A percentile compares a stretch with the other conserved stretches of the same genome.
phyloP scores from a whole-genome alignment of 1,140 invertebrate genomes.

The Neodiprion virginianus region DNA sequence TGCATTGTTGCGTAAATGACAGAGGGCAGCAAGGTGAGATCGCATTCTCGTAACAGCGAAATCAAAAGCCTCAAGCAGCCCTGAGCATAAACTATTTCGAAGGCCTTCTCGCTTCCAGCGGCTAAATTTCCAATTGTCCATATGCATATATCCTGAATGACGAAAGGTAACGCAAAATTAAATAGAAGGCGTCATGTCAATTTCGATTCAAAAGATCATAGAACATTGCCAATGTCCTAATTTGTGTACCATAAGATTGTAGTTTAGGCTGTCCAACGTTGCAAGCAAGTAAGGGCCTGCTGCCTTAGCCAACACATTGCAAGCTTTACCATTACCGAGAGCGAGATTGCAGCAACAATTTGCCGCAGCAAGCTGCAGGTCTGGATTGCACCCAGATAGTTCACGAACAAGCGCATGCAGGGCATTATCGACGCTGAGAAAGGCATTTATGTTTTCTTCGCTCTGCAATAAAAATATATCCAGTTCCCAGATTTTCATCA shows the following conservation, averaged over 20 bases:
- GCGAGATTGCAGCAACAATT: slow-evolving; percentile 59
- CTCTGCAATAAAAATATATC: slow-evolving; percentile 35
- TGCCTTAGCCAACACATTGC: slow-evolving; percentile 46
- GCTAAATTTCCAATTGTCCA: slow-evolving; percentile 57
- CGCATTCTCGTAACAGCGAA: slow-evolving; percentile 40
- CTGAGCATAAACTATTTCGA: slow-evolving; percentile 48
- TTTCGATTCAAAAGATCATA: slow-evolving; percentile 2
- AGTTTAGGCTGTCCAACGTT: slow-evolving; percentile 49
- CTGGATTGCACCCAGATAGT: slow-evolving; percentile 47
- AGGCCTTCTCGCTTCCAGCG: slow-evolving; percentile 39
- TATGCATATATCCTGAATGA: slow-evolving; percentile 47
- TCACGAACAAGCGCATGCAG: slow-evolving; percentile 48
- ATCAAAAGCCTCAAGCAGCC: slow-evolving; percentile 44
- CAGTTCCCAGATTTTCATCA: not conserved
- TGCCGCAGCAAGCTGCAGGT: slow-evolving; percentile 46
- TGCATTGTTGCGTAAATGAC: slow-evolving; percentile 45
- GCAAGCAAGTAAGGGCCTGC: slow-evolving; percentile 49
- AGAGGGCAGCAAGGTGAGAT: slow-evolving; percentile 39
- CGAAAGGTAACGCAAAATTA: not conserved
- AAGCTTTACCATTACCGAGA: slow-evolving; percentile 53
- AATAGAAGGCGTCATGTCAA: not conserved
- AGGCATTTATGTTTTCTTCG: slow-evolving; percentile 50
- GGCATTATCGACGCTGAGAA: slow-evolving; percentile 47
- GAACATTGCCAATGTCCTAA: not conserved
- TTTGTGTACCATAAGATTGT: slow-evolving; percentile 46